Evolutionary conservation across 2,888 invertebrate species (phyloP).

Genomic region (Thymelicus sylvestris): DNA sequence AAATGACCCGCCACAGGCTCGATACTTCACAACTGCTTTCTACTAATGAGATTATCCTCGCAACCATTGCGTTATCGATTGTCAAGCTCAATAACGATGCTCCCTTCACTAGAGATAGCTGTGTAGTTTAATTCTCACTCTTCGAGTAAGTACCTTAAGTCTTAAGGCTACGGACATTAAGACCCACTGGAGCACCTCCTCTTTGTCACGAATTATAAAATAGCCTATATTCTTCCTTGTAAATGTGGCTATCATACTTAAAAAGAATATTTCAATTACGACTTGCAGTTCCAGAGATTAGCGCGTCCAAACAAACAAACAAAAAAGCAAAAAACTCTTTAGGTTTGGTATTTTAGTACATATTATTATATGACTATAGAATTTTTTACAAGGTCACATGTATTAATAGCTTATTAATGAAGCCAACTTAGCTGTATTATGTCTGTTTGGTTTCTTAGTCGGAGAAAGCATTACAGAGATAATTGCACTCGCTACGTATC

Average conservation of each 20-base stretch:
- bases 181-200: too few species aligned
- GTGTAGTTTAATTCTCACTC: conserved; percentile 6
- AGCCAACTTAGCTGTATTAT: neutral
- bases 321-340: too few species aligned
- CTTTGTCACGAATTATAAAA: too few species aligned
- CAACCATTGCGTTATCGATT: conserved; percentile 54
- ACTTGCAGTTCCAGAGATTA: too few species aligned
- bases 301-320: too few species aligned
- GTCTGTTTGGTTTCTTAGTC: neutral
- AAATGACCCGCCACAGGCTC: conserved; percentile 63
- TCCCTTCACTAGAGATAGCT: neutral
- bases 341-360: too few species aligned
- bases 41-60: conserved; percentile 67
- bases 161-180: too few species aligned
- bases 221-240: too few species aligned
- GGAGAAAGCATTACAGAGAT: conserved; percentile 1
- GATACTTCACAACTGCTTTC: conserved; percentile 57
- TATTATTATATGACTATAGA: too few species aligned
- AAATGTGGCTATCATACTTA: too few species aligned
- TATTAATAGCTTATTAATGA: neutral
- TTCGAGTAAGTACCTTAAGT: too few species aligned
- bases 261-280: too few species aligned
- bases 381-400: conserved; percentile 5
- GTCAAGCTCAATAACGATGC: conserved; percentile 42
- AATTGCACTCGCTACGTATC: neutral